These are phyloP conservation scores for Xestia rhomboidea DNA, from an alignment of 2,888 invertebrate genomes.

Conservation along the genomic window DNA sequence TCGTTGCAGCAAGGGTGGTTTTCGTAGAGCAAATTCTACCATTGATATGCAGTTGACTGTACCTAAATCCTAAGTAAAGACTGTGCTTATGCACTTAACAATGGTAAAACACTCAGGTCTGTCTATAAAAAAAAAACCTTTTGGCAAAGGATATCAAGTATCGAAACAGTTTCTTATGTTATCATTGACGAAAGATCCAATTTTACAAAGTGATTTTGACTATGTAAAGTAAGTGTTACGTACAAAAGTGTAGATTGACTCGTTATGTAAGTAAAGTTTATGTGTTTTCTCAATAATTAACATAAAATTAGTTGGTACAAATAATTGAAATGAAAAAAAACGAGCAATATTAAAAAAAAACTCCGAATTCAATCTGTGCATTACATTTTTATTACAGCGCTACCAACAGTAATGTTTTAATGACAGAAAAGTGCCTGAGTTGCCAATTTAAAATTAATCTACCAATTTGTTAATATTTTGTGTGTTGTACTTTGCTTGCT, in stretches of 20 bases:
- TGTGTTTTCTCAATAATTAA: constrained; percentile 37
- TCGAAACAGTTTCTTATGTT: background rate
- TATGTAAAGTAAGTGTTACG: background rate
- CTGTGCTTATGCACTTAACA: background rate
- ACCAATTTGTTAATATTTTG: constrained; percentile 61
- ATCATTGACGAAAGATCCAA: background rate
- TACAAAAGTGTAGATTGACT: constrained; percentile 30
- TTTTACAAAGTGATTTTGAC: background rate
- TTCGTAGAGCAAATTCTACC: background rate
- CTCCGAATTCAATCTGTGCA: constrained; percentile 66
- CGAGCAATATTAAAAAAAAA: constrained; percentile 55
- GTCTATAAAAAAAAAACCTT: no score
- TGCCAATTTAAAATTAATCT: constrained; percentile 49
- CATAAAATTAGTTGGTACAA: constrained; percentile 24
- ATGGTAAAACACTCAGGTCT: background rate
- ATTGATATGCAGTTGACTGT: background rate
- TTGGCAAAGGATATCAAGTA: no score
- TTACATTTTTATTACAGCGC: constrained; percentile 63
- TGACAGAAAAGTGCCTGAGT: constrained; percentile 52
- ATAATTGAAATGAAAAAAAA: constrained; percentile 8
- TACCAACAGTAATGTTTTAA: constrained; percentile 45
- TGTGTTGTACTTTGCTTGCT: constrained; percentile 67
- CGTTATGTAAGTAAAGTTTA: background rate
- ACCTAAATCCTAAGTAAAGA: background rate
- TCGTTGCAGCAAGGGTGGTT: background rate